phyloP scores from a whole-genome alignment of 2,797 vertebrate species.

The Galago senegalensis region DNA sequence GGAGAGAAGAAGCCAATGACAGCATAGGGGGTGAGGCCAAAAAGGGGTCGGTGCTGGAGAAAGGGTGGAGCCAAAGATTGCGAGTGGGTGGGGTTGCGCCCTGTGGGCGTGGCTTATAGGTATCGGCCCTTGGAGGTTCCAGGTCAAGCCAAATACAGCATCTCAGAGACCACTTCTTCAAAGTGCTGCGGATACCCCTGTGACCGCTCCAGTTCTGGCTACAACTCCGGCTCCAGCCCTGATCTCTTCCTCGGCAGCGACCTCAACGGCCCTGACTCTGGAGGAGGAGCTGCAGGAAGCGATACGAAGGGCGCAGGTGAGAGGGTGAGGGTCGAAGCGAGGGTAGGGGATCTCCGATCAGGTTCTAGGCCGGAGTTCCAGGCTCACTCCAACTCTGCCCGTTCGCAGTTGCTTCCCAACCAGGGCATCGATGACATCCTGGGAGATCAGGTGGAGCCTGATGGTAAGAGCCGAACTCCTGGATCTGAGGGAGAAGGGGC shows the following conservation, averaged over 20 bases:
- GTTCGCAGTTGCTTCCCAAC: slow-evolving; percentile 92
- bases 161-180: not conserved
- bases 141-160: not conserved
- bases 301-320: slow-evolving; percentile 95
- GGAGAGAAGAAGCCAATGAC: not conserved
- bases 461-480: slow-evolving; percentile 61
- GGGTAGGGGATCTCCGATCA: not conserved
- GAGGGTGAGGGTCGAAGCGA: not conserved
- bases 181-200: not conserved
- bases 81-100: not conserved
- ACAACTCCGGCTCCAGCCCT: slow-evolving; percentile 75
- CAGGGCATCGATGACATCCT: slow-evolving; percentile 95
- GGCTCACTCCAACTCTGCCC: slow-evolving; percentile 39
- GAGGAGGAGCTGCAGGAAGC: slow-evolving; percentile 96
- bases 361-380: not conserved
- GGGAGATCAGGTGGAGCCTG: slow-evolving; percentile 91
- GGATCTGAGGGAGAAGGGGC: not conserved
- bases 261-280: slow-evolving; percentile 89
- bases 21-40: not conserved
- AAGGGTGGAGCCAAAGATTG: not conserved
- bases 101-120: not conserved
- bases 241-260: slow-evolving; percentile 32
- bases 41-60: not conserved
- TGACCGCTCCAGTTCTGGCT: not conserved
- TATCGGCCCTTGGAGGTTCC: not conserved